phyloP scores from a whole-genome alignment of 2,797 vertebrate genomes.

The Onychomys arenicola region DNA sequence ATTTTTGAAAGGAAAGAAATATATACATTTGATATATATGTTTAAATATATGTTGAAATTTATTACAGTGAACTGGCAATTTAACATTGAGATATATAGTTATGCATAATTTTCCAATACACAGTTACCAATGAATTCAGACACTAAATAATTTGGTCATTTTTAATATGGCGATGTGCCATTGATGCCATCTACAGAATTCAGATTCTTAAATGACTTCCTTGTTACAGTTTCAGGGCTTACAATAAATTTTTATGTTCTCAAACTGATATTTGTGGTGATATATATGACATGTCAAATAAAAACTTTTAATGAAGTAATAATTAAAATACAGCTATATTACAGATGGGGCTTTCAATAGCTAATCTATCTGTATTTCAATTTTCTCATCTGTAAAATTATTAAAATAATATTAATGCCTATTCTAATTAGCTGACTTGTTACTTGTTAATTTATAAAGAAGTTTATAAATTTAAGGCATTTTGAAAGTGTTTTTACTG shows the following conservation, averaged over 20 bases:
- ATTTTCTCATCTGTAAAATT: conserved; percentile 21
- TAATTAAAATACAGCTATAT: background rate
- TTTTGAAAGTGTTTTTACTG: background rate
- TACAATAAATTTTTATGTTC: background rate
- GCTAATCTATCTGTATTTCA: background rate
- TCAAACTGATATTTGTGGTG: background rate
- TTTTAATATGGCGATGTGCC: background rate
- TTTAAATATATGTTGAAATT: conserved; percentile 29
- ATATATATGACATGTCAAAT: background rate
- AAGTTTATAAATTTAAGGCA: background rate
- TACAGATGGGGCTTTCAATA: background rate
- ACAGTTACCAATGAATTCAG: background rate
- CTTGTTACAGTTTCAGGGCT: background rate
- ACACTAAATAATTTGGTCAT: background rate
- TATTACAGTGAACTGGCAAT: background rate
- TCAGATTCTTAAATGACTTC: background rate
- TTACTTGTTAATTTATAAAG: conserved; percentile 12
- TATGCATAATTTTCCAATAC: conserved; percentile 9
- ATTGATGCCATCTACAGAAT: background rate
- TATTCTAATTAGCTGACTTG: background rate
- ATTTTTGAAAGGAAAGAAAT: background rate
- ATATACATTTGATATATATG: background rate
- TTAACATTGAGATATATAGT: background rate
- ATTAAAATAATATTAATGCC: background rate
- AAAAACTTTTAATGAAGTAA: conserved; percentile 7